Evolutionary conservation across 2,888 invertebrate species (phyloP), one percentile per base, ranked within the genome.

Genomic region (Tipula helvola): DNA sequence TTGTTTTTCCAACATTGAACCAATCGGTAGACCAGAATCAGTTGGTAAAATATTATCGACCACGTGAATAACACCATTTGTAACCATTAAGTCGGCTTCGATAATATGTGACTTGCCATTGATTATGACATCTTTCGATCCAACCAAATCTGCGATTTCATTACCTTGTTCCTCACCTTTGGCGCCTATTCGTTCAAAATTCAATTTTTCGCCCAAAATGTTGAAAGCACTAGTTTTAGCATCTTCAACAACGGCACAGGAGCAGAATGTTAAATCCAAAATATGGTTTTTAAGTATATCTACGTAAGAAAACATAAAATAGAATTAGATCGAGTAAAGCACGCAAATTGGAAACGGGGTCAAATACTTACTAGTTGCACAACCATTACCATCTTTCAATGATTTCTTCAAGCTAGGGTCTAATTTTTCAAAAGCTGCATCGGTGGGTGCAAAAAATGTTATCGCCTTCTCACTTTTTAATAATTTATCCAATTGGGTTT

Each of bases 41-140:
- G 95, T 95, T 86, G 95, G 92, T 84, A 95, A 90, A 39, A 95
- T 93, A 3, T 93, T 92, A 89, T 95, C 95, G 88, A 96, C 93
- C 41, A 94, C 92, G 90, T 96, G 95, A 41, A 96, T 89, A 2
- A 96, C 95, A n/a, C 96, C 96, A 90, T 96, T 95, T 1, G 94
- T 94, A 12, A 93, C 95, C 91, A 96, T 93, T 42, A 94, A 91
- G 89, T 96, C 95, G 3, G 92, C 90, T 87, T 92, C 93, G 7
- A 93, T 90, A 39, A 95, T 92, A 89, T 93, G 93, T 0, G 93
- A 93, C 86, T 92, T 92, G 16, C 93, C 93, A 88, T 93, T 93
- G 39, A 95, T 92, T 57, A 93, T 91, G 52, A 94, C 89, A 87
- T 93, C 92, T 87, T 93, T 92, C 41, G 93, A 92, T 5, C 91